phyloP scores from a whole-genome alignment of 2,113 vertebrate genomes.

The Zosterops lateralis region DNA sequence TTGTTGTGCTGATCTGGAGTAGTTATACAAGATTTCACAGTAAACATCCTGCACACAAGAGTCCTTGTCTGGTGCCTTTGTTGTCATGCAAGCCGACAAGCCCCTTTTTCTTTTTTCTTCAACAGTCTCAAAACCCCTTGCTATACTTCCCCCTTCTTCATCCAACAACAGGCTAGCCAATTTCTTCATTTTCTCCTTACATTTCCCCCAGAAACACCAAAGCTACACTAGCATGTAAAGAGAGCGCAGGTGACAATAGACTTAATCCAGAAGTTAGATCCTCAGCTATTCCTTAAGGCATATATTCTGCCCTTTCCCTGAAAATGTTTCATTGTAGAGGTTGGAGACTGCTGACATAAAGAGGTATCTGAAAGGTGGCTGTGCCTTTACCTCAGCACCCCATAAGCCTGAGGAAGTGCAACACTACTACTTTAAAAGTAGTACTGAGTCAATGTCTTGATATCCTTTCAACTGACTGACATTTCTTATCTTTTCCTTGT shows the following conservation, averaged over 20 bases:
- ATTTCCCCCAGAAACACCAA: background rate
- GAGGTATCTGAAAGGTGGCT: background rate
- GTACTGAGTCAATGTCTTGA: background rate
- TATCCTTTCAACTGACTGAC: background rate
- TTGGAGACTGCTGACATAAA: background rate
- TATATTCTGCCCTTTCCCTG: background rate
- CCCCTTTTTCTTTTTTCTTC: background rate
- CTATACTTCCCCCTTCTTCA: background rate
- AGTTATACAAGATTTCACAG: background rate
- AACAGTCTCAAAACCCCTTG: background rate
- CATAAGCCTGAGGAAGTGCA: background rate
- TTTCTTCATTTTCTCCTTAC: background rate
- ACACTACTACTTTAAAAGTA: background rate
- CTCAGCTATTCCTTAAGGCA: background rate
- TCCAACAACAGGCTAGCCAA: background rate
- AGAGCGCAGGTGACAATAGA: background rate
- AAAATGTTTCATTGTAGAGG: background rate
- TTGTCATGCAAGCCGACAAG: background rate
- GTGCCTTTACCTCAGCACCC: background rate
- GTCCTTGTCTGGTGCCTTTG: background rate
- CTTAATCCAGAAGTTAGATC: background rate
- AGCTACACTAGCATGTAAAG: background rate
- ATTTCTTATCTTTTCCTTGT: background rate
- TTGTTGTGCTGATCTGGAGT: background rate
- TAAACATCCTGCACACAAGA: background rate